Evolutionary conservation across 2,113 vertebrate genomes (phyloP), one percentile per base, ranked within the genome.

Genomic region (Microcebus jonahi): DNA sequence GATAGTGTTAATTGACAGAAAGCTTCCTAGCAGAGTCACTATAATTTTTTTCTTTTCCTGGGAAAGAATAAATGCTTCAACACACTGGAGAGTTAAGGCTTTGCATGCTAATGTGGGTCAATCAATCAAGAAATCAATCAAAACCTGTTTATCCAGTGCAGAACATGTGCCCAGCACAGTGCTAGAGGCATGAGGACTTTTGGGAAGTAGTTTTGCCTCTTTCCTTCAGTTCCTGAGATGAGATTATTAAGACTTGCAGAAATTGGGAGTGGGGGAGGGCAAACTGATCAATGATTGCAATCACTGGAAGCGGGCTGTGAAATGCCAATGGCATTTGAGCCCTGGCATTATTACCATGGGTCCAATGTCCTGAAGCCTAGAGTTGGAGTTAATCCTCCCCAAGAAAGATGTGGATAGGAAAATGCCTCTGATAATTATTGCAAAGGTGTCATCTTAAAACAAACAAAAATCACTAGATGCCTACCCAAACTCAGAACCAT

Each of bases 111-210:
- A 82, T 86, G 45, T 75, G 42, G 61, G 21, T 20, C 67, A 68
- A 18, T 92, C 77, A 55, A n/a, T 97, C 14, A 39, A 85, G 63
- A 97, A 95, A 71, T 86, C 91, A 59, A 70, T 93, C 76, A 61
- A 65, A 17, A 81, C 3, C 34, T 53, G 1, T 57, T 91, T 94
- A 57, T 84, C 42, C 23, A 45, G 36, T 86, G 17, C 31, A 42
- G 25, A 39, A 18, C 21, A 18, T 8, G 63, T 83, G 88, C 85
- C 85, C 48, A 86, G 88, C 45, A 42, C 59, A 65, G 70, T 75
- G 91, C 67, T 81, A 29, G 67, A 75, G 27, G 39, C 31, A 55
- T n/a, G 55, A 55, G 34, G 67, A 82, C 67, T 34, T 55, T 73
- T 20, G 21, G 36, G 77, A 39, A 96, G 18, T 10, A 81, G 50